Evolutionary conservation across 2,888 invertebrate species (phyloP).

Genomic region (Teleogryllus oceanicus): DNA sequence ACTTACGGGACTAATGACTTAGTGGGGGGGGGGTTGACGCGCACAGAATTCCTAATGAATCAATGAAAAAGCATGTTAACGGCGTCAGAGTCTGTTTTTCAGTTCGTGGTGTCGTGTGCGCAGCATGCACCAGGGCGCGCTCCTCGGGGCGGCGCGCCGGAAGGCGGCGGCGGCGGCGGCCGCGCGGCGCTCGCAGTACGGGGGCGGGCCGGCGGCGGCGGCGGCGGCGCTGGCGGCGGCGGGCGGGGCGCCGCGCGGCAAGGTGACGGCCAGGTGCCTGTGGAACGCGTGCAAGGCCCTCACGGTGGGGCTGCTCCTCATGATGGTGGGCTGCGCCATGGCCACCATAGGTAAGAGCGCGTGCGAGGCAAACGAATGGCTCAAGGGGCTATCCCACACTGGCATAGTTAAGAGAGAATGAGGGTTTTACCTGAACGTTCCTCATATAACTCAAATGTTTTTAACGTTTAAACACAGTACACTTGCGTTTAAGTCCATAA

Average conservation of each 20-base stretch:
- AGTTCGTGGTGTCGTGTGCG: no score
- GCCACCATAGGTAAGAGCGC: conserved; percentile 74
- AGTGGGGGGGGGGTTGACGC: no score
- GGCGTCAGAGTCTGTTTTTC: no score
- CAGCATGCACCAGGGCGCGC: conserved; percentile 37
- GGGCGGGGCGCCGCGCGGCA: conserved; percentile 80
- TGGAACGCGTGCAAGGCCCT: conserved; percentile 94
- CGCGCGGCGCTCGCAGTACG: conserved; percentile 46
- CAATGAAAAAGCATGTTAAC: no score
- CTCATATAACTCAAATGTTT: no score
- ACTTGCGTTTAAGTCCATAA: no score
- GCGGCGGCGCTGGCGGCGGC: conserved; percentile 70
- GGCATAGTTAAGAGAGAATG: background rate
- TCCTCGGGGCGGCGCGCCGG: conserved; percentile 36
- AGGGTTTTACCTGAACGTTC: no score
- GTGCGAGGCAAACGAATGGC: background rate
- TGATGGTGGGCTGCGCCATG: conserved; percentile 88
- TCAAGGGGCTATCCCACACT: background rate
- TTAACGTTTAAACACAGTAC: no score
- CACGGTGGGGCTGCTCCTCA: conserved; percentile 78
- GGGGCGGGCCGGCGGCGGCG: conserved; percentile 48
- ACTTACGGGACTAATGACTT: no score
- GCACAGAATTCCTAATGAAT: no score
- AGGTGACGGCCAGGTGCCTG: conserved; percentile 83
- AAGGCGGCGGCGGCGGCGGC: conserved; percentile 33